These are phyloP conservation scores for Ferdinandea cuprea DNA, from an alignment of 2,888 invertebrate genomes.

Conservation along the genomic window DNA sequence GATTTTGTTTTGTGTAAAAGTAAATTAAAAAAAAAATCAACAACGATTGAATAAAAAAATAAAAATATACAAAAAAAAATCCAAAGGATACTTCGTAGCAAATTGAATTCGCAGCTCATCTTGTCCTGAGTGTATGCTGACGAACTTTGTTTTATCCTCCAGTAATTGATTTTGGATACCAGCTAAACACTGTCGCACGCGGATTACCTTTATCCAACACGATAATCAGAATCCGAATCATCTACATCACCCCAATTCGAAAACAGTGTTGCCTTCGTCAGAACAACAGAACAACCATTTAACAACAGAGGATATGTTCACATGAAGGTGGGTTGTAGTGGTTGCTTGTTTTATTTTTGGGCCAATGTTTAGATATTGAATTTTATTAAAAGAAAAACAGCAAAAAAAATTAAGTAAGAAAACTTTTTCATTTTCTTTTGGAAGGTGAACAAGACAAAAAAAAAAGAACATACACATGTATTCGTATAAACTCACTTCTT, in stretches of 20 bases:
- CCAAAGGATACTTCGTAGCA: slow-evolving; percentile 35
- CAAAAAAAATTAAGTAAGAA: slow-evolving; percentile 1
- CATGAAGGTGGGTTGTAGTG: slow-evolving; percentile 54
- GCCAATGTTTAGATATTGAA: slow-evolving; percentile 57
- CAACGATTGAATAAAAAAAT: slow-evolving; percentile 11
- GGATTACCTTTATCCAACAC: slow-evolving; percentile 67
- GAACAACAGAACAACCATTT: slow-evolving; percentile 6
- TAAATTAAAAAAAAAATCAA: slow-evolving; percentile 12
- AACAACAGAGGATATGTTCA: slow-evolving; percentile 54
- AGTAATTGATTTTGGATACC: slow-evolving; percentile 73
- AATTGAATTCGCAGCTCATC: slow-evolving; percentile 57
- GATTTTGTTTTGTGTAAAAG: slow-evolving; percentile 1
- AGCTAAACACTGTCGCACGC: slow-evolving; percentile 56
- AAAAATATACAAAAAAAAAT: neutral
- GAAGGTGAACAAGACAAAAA: slow-evolving; percentile 12
- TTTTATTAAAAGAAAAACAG: slow-evolving; percentile 32
- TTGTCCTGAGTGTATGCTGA: slow-evolving; percentile 15
- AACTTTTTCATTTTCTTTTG: neutral
- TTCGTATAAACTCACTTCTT: slow-evolving; percentile 1
- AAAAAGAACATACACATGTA: slow-evolving; percentile 33
- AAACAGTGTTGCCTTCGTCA: neutral
- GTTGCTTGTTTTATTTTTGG: slow-evolving; percentile 55
- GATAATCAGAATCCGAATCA: slow-evolving; percentile 51
- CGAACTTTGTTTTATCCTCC: slow-evolving; percentile 63
- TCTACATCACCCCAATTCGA: slow-evolving; percentile 15